These are phyloP conservation scores for Hanleya hanleyi DNA, from an alignment of 2,888 invertebrate species.

Conservation along the genomic window DNA sequence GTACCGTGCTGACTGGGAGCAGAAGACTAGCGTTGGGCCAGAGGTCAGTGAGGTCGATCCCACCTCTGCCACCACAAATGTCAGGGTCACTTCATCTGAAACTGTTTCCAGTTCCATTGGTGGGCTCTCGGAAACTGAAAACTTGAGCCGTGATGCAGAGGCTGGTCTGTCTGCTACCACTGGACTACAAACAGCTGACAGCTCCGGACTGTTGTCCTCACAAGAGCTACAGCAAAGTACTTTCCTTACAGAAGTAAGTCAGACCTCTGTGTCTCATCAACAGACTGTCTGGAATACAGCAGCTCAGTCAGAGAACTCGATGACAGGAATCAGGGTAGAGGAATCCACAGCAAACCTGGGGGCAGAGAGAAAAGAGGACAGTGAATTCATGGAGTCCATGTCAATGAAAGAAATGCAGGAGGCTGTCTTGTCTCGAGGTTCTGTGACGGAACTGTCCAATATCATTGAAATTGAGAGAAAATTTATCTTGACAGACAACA, in stretches of 20 bases:
- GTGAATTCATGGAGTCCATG: neutral
- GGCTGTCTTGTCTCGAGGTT: neutral
- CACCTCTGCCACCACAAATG: neutral
- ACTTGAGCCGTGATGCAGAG: no score
- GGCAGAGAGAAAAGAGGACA: neutral
- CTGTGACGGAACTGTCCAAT: conserved; percentile 6
- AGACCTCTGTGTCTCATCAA: neutral
- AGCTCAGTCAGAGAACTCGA: neutral
- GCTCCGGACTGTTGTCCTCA: no score
- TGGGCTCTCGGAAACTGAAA: no score
- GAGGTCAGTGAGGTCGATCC: no score
- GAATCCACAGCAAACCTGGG: neutral
- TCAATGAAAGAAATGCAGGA: neutral
- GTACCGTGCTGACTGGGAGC: neutral
- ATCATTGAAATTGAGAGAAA: conserved; percentile 59
- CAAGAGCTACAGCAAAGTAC: no score
- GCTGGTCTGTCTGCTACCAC: no score
- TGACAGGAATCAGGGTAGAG: neutral
- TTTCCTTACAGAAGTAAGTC: neutral
- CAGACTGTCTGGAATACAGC: neutral
- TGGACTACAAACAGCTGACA: no score
- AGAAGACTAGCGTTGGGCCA: neutral
- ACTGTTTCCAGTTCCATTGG: no score
- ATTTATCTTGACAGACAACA: conserved; percentile 49
- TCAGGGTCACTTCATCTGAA: no score